Conservation (phyloP, 2,113 vertebrate genomes). For the Odobenus rosmarus region DNA sequence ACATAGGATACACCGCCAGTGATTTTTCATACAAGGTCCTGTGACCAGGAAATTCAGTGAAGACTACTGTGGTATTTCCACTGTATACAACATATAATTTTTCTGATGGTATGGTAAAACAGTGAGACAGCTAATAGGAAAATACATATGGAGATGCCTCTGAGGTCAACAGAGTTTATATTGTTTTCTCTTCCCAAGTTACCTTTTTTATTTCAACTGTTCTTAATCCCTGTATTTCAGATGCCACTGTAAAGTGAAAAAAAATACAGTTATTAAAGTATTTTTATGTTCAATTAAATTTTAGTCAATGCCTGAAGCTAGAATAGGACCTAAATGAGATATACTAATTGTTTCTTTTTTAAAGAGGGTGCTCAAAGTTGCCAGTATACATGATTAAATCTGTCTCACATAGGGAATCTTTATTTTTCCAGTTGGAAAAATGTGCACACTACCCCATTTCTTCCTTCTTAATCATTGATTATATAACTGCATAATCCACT, state of each 20-base stretch:
- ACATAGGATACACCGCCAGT: not conserved
- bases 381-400: not conserved
- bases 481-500: slow-evolving; percentile 48
- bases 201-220: slow-evolving; percentile 96
- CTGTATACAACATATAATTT: not conserved
- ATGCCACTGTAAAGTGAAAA: slow-evolving; percentile 82
- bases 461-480: slow-evolving; percentile 25
- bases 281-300: not conserved
- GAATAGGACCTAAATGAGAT: not conserved
- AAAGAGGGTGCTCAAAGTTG: not conserved
- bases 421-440: slow-evolving; percentile 8
- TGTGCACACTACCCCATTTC: not conserved
- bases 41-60: not conserved
- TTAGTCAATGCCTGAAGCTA: not conserved
- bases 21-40: not conserved
- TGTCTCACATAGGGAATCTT: not conserved
- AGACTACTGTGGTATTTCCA: not conserved
- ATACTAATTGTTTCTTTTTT: not conserved
- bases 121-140: not conserved
- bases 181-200: slow-evolving; percentile 51
- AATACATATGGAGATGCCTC: not conserved
- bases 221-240: slow-evolving; percentile 92
- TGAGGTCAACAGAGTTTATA: not conserved
- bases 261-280: slow-evolving; percentile 41
- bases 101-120: not conserved